Conservation (phyloP, 1,140 invertebrate species). For the Bombus difficillimus region DNA sequence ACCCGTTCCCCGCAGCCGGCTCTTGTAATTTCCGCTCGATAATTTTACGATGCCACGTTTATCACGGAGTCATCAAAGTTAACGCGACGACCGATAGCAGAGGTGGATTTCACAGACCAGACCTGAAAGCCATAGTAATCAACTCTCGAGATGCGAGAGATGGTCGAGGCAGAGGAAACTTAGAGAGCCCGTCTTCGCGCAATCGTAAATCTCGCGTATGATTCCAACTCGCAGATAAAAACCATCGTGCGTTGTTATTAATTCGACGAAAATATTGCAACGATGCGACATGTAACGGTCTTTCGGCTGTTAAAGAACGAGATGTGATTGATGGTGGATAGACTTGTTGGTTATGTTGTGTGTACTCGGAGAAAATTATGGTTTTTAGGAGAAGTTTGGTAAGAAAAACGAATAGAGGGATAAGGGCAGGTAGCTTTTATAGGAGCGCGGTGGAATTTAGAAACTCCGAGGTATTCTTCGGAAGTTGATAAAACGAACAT, state of each 20-base stretch:
- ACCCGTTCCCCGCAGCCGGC: slow-evolving; percentile 1
- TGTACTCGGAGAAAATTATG: neutral
- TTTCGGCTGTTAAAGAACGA: neutral
- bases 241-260: slow-evolving; percentile 24
- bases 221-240: neutral
- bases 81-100: slow-evolving; percentile 48
- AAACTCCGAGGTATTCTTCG: too few relatives aligned
- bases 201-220: slow-evolving; percentile 33
- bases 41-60: slow-evolving; percentile 49
- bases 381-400: neutral
- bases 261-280: neutral
- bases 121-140: slow-evolving; percentile 3
- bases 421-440: neutral
- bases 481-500: too few relatives aligned
- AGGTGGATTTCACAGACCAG: slow-evolving; percentile 23
- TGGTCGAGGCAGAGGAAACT: neutral
- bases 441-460: neutral
- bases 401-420: neutral
- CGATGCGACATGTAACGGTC: neutral
- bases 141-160: neutral
- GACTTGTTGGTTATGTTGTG: too few relatives aligned
- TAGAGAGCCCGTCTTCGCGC: neutral
- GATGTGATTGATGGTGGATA: neutral
- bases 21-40: slow-evolving; percentile 59
- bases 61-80: slow-evolving; percentile 57